These are phyloP conservation scores for Odontomachus brunneus DNA, from an alignment of 1,140 invertebrate species.

Conservation along the genomic window DNA sequence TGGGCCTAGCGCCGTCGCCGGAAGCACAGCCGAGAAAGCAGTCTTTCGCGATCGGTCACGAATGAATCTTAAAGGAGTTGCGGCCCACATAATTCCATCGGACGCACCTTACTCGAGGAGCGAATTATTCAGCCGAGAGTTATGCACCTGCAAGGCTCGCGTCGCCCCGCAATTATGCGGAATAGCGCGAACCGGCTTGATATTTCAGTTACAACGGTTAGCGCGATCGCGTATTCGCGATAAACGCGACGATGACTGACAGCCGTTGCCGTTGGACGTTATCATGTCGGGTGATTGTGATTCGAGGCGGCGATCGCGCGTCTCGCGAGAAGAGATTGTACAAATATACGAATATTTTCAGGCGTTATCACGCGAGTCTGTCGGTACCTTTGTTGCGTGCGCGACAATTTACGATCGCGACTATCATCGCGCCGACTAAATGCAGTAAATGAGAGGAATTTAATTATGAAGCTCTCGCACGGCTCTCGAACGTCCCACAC, in stretches of 20 bases:
- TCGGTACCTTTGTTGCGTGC: no score
- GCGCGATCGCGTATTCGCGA: slow-evolving; percentile 12
- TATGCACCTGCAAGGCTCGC: neutral
- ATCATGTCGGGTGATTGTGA: neutral
- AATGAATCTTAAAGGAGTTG: neutral
- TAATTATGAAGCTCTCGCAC: no score
- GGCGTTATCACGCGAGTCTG: neutral
- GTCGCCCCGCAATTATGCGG: neutral
- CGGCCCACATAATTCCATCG: neutral
- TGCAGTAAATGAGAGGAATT: no score
- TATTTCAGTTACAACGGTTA: neutral
- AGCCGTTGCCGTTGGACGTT: neutral
- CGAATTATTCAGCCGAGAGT: neutral
- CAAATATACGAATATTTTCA: slow-evolving; percentile 16
- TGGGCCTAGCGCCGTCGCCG: neutral
- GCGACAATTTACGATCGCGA: no score
- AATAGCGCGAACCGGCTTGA: neutral
- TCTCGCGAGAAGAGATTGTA: slow-evolving; percentile 7
- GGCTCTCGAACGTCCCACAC: no score
- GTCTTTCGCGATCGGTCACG: neutral
- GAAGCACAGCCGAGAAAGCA: neutral
- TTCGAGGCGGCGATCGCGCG: neutral
- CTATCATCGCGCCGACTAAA: no score
- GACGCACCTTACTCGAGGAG: neutral
- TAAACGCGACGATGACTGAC: neutral